Percentiles rank a stretch among this genome's conserved stretches.
These are phyloP conservation scores for Pangasius djambal DNA, from an alignment of 2,797 vertebrate genomes.

Conservation along the genomic window DNA sequence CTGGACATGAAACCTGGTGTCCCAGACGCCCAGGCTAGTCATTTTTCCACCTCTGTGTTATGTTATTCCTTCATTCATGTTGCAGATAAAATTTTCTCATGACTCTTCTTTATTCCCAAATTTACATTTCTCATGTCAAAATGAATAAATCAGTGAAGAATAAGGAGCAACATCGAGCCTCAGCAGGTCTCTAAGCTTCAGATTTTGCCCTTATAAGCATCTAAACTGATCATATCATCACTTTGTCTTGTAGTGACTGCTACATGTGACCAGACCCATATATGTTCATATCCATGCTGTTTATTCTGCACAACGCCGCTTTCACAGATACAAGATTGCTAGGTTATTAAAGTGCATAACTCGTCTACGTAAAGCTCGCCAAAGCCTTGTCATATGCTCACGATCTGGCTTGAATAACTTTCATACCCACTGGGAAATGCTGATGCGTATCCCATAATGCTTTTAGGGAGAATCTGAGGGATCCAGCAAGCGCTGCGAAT, in stretches of 20 bases:
- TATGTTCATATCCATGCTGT: slow-evolving; percentile 27
- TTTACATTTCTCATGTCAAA: not conserved
- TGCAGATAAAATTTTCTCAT: not conserved
- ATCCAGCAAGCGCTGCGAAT: slow-evolving; percentile 1
- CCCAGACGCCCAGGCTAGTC: not conserved
- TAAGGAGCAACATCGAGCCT: not conserved
- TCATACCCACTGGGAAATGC: not conserved
- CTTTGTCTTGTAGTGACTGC: not conserved
- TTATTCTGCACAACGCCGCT: not conserved
- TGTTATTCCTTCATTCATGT: not conserved
- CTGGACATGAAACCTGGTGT: not conserved
- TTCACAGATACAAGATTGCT: not conserved
- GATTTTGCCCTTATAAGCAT: slow-evolving; percentile 1
- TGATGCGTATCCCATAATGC: not conserved
- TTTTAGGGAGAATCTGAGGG: not conserved
- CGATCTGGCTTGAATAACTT: not conserved
- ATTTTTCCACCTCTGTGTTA: not conserved
- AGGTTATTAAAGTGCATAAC: slow-evolving; percentile 17
- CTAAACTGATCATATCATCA: slow-evolving; percentile 19
- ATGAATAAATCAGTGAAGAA: not conserved
- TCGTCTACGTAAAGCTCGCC: not conserved
- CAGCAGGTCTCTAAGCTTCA: not conserved
- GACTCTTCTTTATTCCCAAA: not conserved
- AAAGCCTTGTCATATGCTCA: slow-evolving; percentile 7
- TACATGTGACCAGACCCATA: slow-evolving; percentile 21